Base-by-base conservation (phyloP, 2,113 vertebrate genomes). In the Scatophagus argus region DNA sequence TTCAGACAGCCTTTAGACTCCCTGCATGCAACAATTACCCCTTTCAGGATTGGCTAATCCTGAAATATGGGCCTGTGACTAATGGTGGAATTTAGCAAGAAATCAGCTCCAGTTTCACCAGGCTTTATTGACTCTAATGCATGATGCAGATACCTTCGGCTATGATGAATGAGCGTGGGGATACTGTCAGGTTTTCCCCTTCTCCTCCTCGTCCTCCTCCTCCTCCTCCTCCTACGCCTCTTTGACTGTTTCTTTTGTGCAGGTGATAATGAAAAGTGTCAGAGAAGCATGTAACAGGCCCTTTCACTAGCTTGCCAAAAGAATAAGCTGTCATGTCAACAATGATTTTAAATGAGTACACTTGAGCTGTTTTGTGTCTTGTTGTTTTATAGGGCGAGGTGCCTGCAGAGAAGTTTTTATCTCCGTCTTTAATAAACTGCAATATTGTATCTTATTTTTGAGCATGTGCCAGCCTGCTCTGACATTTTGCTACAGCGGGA, bases 51-150 rank as follows among this genome's bases (percentile, higher is more conserved):
- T 82, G 86, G 84, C 87, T 94, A 95, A 94, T 94, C 91, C 91
- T 92, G 93, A 95, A 94, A 95, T 91, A 81, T 93, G 93, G 93
- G 92, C 93, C 96, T 96, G 95, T 98, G 97, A 98, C 97, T 96
- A 98, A 99, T 97, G 95, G 83, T 87, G 96, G 97, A 98, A 97
- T 98, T 98, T 97, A 98, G 97, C 97, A 99, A 99, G 96, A 98
- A 98, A 96, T 96, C 96, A 96, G 96, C 96, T 99, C 97, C 91
- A 87, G 96, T 99, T 99, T 98, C 98, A 97, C 89, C 83, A 91
- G 93, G 89, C 84, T 94, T 94, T 94, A 94, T 96, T 94, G 92
- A 86, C 94, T 95, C 96, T 90, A 95, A 95, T 94, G 95, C 94
- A 94, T 90, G 94, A 95, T 93, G 96, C 91, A 93, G 94, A 95